Conservation (phyloP, 37 sponge, comb jelly and placozoan species). For the Spongilla lacustris region DNA sequence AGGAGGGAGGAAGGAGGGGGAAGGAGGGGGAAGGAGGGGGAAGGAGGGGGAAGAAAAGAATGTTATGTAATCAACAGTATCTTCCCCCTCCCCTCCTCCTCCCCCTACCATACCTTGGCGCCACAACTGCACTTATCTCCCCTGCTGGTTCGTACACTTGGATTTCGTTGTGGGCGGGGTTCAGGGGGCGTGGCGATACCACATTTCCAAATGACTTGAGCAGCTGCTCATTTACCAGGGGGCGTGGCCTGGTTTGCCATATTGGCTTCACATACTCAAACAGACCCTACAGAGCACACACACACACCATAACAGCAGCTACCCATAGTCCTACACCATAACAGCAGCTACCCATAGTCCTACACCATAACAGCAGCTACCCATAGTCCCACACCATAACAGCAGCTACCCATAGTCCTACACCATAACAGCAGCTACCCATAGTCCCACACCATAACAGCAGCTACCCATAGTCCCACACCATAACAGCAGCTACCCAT, state of each 20-base stretch:
- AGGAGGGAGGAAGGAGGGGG: too few relatives aligned
- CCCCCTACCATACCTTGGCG: constrained; percentile 60
- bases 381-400: too few relatives aligned
- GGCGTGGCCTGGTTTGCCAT: constrained; percentile 75
- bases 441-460: too few relatives aligned
- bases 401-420: too few relatives aligned
- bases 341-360: too few relatives aligned
- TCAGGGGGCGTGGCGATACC: constrained; percentile 88
- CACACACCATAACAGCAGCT: not conserved
- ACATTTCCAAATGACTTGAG: constrained; percentile 74
- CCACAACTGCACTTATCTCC: constrained; percentile 52
- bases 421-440: too few relatives aligned
- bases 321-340: too few relatives aligned
- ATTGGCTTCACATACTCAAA: constrained; percentile 88
- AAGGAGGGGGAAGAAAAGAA: not conserved
- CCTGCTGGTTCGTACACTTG: constrained; percentile 61
- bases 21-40: not conserved
- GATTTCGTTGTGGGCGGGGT: constrained; percentile 72
- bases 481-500: too few relatives aligned
- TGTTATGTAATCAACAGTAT: not conserved
- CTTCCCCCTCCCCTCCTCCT: not conserved
- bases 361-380: too few relatives aligned
- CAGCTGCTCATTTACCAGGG: constrained; percentile 65
- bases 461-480: too few relatives aligned
- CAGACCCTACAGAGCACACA: constrained; percentile 63